phyloP scores from a whole-genome alignment of 1,140 invertebrate genomes.

The Anadara kagoshimensis region DNA sequence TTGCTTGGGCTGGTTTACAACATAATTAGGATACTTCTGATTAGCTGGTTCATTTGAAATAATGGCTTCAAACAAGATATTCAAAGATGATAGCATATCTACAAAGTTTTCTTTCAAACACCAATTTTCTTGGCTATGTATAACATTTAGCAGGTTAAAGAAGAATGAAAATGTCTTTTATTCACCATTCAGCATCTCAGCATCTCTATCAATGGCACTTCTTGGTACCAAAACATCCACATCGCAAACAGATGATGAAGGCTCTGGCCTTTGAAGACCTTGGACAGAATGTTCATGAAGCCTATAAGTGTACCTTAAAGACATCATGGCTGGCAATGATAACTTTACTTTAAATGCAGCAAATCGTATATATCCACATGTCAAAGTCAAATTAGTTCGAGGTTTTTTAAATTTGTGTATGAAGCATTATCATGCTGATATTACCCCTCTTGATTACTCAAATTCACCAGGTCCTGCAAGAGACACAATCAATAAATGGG shows the following conservation, averaged over 20 bases:
- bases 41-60: too few relatives aligned
- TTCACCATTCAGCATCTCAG: constrained; percentile 80
- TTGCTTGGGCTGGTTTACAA: too few relatives aligned
- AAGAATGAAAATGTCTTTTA: constrained; percentile 77
- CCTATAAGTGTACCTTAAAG: constrained; percentile 13
- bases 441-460: constrained; percentile 26
- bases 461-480: constrained; percentile 41
- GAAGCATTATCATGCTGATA: constrained; percentile 22
- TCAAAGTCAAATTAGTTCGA: background rate
- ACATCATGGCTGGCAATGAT: constrained; percentile 77
- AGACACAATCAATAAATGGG: constrained; percentile 81
- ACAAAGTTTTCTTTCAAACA: too few relatives aligned
- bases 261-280: constrained; percentile 11
- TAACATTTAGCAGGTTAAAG: background rate
- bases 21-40: too few relatives aligned
- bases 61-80: too few relatives aligned
- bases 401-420: constrained; percentile 7
- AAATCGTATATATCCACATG: constrained; percentile 77
- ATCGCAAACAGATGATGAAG: constrained; percentile 78
- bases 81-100: too few relatives aligned
- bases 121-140: background rate
- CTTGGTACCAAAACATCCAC: constrained; percentile 81
- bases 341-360: constrained; percentile 77
- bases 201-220: constrained; percentile 80
- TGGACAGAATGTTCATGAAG: constrained; percentile 19